Conservation (phyloP, 2,888 invertebrate species). For the Eutolmus rufibarbis region DNA sequence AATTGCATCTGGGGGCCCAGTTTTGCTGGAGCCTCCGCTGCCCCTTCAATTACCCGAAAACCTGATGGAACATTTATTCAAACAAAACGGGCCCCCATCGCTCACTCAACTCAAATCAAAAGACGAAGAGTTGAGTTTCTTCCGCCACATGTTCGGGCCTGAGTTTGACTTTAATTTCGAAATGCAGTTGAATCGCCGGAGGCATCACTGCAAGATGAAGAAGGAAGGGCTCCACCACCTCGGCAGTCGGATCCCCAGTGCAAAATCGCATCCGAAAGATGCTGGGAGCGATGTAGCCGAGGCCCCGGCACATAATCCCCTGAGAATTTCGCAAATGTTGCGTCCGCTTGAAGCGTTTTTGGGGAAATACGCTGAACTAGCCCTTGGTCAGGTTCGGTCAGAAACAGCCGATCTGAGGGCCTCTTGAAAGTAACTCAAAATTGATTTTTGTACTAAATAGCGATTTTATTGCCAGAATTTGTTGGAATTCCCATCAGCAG, state of each 20-base stretch:
- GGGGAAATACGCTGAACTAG: neutral
- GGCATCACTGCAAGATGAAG: neutral
- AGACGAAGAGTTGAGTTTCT: neutral
- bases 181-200: neutral
- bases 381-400: neutral
- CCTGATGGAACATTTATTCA: neutral
- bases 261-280: neutral
- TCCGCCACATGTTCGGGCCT: neutral
- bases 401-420: neutral
- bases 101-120: neutral
- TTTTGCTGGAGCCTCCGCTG: neutral
- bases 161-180: neutral
- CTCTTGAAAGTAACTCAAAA: neutral
- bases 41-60: neutral
- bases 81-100: neutral
- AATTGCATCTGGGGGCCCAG: neutral
- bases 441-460: neutral
- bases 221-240: neutral
- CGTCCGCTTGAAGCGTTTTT: neutral
- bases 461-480: neutral
- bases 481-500: neutral
- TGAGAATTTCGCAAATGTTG: neutral
- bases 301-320: neutral
- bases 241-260: neutral
- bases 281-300: neutral